Evolutionary conservation across 2,797 vertebrate species (phyloP), one percentile per base, ranked within the genome.

Genomic region (Brachymystax lenok): DNA sequence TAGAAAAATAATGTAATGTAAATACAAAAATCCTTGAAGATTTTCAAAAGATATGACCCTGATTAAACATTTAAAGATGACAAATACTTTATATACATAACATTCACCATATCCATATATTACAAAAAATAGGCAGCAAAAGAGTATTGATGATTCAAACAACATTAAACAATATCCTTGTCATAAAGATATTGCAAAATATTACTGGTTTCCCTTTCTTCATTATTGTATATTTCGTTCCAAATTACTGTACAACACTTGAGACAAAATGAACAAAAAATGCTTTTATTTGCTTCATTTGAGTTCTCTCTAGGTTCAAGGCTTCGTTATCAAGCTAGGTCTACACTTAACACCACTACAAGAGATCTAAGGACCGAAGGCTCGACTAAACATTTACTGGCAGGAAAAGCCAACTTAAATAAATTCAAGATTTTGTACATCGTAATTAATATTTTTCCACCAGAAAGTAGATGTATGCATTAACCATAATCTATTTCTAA

Each of bases 381-480:
- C 30, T 50, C 59, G 7, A 76, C 61, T 66, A 35, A 17, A 73
- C 27, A 80, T 77, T 76, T 70, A 82, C 80, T 83, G 79, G 74
- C 82, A 85, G 50, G 56, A n/a, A 59, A 59, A 59, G 33, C 46
- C 74, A 77, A 3, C 54, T 46, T 79, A 78, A 50, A 73, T 40
- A 10, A 35, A 21, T 66, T 19, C 50, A 76, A 54, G 83, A 83
- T 88, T 83, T 46, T 86, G 84, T 80, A 88, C 33, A 64, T 66
- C 27, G 21, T 73, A 74, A 74, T 64, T 76, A 12, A 69, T 21
- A 5, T n/a, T 63, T 19, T 54, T 14, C 16, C 7, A 8, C 40
- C 7, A 8, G 8, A 40, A 78, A 71, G 73, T 82, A 30, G 81
- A 71, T n/a, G 75, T 56, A 78, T 63, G 73, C 21, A 63, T 59